Evolutionary conservation across 2,888 invertebrate species (phyloP).

Genomic region (Drosophila siamana): DNA sequence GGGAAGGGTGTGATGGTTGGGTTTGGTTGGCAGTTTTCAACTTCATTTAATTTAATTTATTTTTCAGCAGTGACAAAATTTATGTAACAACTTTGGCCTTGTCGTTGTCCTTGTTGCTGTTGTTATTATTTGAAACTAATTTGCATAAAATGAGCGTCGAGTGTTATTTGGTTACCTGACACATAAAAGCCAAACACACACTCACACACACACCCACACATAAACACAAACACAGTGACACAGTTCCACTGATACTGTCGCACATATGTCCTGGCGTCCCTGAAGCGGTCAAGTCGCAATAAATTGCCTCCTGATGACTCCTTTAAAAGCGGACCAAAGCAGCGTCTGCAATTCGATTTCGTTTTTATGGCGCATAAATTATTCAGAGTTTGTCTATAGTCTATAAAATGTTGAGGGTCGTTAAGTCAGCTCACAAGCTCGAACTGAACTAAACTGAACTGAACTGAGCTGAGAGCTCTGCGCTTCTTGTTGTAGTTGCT

Average conservation of each 20-base stretch:
- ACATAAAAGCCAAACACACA: conserved; percentile 37
- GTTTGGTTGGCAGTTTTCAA: conserved; percentile 63
- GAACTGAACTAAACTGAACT: conserved; percentile 1
- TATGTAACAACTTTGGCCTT: conserved; percentile 73
- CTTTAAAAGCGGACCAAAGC: conserved; percentile 56
- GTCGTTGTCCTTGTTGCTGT: conserved; percentile 18
- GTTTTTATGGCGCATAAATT: conserved; percentile 77
- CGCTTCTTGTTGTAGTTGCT: conserved; percentile 16
- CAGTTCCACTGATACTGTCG: not conserved
- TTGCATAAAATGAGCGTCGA: conserved; percentile 71
- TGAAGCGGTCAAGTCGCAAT: conserved; percentile 63
- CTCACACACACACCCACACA: conserved; percentile 1
- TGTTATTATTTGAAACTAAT: conserved; percentile 73
- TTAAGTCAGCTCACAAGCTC: conserved; percentile 51
- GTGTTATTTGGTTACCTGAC: conserved; percentile 60
- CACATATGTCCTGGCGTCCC: conserved; percentile 42
- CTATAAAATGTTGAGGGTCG: conserved; percentile 75
- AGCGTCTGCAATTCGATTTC: conserved; percentile 75
- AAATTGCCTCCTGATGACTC: conserved; percentile 79
- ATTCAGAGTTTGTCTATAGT: conserved; percentile 76
- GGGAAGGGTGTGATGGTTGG: not conserved
- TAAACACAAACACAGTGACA: conserved; percentile 1
- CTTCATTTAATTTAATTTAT: conserved; percentile 81
- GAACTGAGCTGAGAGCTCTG: not conserved
- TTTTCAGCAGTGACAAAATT: conserved; percentile 73